Evolutionary conservation across 2,888 invertebrate genomes (phyloP), one percentile per base, ranked within the genome.

Genomic region (Dynastes tityus): DNA sequence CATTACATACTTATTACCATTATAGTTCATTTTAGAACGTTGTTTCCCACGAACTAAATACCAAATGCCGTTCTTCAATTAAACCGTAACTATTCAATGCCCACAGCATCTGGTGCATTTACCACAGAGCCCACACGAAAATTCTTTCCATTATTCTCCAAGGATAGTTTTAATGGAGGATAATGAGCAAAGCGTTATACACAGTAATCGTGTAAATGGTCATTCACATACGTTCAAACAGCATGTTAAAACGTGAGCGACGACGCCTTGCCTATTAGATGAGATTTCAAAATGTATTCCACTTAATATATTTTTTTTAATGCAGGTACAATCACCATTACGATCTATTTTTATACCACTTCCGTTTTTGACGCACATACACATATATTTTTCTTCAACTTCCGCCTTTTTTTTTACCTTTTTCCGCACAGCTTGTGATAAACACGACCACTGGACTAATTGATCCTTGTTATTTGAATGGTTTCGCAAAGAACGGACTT

Each of bases 91-190:
- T 32, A 63, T 32, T 29, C 63, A 63, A 63, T 32, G 2, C 37
- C 32, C 13, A 13, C 63, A 32, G 9, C 63, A 37, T 55, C n/a
- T 32, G 63, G 32, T 63, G 11, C 63, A 37, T n/a, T 32, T 37
- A 63, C 55, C 16, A 32, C 32, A 16, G 55, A 55, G 3, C 22
- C 55, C 22, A 55, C 55, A 16, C 55, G 2, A 22, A 8, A 55
- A 55, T 55, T 55, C 55, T 55, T 55, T 16, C 22, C 55, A n/a
- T 63, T 37, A 63, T 13, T 37, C 32, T 37, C 63, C 63, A 63
- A 63, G 63, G 63, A 63, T 63, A 5, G 32, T 63, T 63, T 63
- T 63, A 63, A 63, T 63, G 63, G 37, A 11, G 37, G 13, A 63
- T 63, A 63, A 63, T 63, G 11, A 63, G 63, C 13, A 27, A 63